These are phyloP conservation scores for Palythoa caribaeorum DNA, from an alignment of 92 coral and sea anemone species.

Conservation along the genomic window DNA sequence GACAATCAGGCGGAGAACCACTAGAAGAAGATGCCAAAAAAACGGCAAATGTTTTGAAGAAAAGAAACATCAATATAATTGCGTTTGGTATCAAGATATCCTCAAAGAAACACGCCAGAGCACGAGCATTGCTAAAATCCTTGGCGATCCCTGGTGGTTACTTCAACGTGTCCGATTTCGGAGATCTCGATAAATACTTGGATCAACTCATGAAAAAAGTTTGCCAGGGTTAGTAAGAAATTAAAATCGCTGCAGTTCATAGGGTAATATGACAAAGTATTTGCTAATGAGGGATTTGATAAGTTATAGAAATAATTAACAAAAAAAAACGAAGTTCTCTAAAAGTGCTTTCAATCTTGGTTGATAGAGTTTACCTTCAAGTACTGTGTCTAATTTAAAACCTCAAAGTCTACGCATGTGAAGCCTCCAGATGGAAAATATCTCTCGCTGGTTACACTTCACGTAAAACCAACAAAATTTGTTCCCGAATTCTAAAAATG, in stretches of 20 bases:
- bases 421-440: too few species aligned
- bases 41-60: neutral
- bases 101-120: too few species aligned
- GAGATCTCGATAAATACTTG: neutral
- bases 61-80: neutral
- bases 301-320: too few species aligned
- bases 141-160: conserved; percentile 17
- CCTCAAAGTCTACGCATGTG: too few species aligned
- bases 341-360: too few species aligned
- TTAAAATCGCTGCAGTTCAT: neutral
- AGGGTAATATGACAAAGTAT: neutral
- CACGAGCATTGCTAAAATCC: neutral
- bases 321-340: too few species aligned
- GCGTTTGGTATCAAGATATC: neutral
- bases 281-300: neutral
- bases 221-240: neutral
- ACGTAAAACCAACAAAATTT: too few species aligned
- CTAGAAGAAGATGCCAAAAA: neutral
- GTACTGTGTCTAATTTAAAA: too few species aligned
- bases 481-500: too few species aligned
- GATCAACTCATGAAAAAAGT: neutral
- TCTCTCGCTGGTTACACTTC: too few species aligned
- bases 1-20: neutral
- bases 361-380: too few species aligned
- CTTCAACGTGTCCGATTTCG: neutral